Evolutionary conservation across 1,140 invertebrate species (phyloP).

Genomic region (Heliconius eleuchia): DNA sequence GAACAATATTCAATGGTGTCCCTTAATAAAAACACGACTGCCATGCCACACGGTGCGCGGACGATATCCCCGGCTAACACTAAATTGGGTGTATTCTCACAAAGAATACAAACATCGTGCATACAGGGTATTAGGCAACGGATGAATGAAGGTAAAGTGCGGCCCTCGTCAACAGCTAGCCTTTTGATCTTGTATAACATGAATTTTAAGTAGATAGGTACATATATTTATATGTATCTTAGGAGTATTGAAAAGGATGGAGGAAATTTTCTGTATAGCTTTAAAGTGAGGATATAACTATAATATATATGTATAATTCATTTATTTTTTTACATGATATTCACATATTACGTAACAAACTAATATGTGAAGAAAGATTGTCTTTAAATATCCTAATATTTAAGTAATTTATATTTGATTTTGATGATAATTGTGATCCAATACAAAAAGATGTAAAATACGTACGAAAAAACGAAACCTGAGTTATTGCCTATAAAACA

Average conservation of each 20-base stretch:
- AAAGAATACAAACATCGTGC: slow-evolving; percentile 41
- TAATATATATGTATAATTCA: not conserved
- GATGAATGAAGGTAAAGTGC: slow-evolving; percentile 33
- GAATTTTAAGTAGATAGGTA: not conserved
- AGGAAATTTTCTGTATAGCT: not conserved
- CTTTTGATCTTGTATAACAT: slow-evolving; percentile 10
- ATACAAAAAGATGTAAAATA: slow-evolving; percentile 4
- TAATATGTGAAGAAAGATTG: too few species aligned
- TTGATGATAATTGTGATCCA: not conserved
- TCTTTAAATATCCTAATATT: too few species aligned
- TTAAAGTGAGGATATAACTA: not conserved
- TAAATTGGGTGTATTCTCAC: slow-evolving; percentile 43
- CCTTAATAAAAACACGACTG: slow-evolving; percentile 35
- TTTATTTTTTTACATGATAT: not conserved
- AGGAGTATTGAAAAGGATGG: not conserved
- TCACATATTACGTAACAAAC: not conserved
- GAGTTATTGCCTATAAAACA: slow-evolving; percentile 43
- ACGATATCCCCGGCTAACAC: slow-evolving; percentile 42
- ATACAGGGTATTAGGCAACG: slow-evolving; percentile 30
- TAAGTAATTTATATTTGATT: not conserved
- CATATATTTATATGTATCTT: not conserved
- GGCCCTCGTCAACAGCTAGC: slow-evolving; percentile 25
- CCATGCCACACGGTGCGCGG: slow-evolving; percentile 31
- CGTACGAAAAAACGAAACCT: not conserved
- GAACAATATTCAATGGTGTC: slow-evolving; percentile 22